Evolutionary conservation across 2,888 invertebrate genomes (phyloP).

Genomic region (Eilema caniola): DNA sequence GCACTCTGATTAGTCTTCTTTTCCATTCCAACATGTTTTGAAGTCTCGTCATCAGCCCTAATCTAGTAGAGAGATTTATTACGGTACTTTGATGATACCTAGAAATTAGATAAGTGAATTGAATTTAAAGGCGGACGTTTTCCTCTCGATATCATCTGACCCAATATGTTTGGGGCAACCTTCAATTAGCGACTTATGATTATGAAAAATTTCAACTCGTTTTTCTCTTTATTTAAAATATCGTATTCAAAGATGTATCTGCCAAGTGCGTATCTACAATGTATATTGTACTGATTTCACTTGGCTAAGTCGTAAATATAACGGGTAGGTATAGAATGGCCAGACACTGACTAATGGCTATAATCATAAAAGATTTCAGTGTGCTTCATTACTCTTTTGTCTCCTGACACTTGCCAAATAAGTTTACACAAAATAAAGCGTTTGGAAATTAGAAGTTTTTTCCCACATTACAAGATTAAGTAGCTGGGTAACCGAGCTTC

Average conservation of each 20-base stretch:
- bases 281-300: constrained; percentile 15
- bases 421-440: background rate
- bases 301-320: constrained; percentile 19
- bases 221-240: background rate
- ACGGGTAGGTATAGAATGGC: background rate
- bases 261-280: constrained; percentile 4
- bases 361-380: background rate
- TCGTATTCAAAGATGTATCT: background rate
- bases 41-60: background rate
- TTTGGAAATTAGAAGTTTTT: background rate
- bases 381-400: background rate
- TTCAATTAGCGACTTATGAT: background rate
- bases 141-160: background rate
- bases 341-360: constrained; percentile 1
- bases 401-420: background rate
- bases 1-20: constrained; percentile 16
- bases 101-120: background rate
- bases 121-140: background rate
- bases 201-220: background rate
- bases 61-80: background rate
- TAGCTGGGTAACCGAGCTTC: background rate
- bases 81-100: background rate
- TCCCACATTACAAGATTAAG: background rate
- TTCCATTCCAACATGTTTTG: background rate
- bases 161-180: background rate